phyloP scores from a whole-genome alignment of 2,113 vertebrate species.

The Myxocyprinus asiaticus region DNA sequence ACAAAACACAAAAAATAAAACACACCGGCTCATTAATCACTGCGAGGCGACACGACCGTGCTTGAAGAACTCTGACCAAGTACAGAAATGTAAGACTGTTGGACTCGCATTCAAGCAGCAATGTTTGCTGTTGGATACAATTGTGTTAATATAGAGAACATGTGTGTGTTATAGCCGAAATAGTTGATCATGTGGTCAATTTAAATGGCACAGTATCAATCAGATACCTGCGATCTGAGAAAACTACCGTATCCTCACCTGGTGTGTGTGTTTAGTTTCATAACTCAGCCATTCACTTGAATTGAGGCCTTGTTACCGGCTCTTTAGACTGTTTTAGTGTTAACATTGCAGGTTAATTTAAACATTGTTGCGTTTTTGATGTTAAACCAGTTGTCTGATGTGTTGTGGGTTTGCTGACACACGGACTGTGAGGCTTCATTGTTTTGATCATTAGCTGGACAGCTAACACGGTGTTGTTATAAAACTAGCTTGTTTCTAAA shows the following conservation, averaged over 20 bases:
- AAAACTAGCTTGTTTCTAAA: constrained; percentile 13
- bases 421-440: constrained; percentile 30
- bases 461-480: background rate
- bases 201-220: background rate
- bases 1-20: constrained; percentile 17
- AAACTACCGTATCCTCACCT: background rate
- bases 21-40: constrained; percentile 14
- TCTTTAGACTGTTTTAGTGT: background rate
- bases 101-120: background rate
- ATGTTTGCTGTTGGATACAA: background rate
- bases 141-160: background rate
- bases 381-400: background rate
- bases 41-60: constrained; percentile 36
- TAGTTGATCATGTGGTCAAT: background rate
- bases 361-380: background rate
- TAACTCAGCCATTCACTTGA: background rate
- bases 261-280: background rate
- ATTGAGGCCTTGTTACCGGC: background rate
- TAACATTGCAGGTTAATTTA: background rate
- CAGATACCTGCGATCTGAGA: background rate
- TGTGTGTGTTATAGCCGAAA: background rate
- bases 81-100: constrained; percentile 51
- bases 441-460: constrained; percentile 36
- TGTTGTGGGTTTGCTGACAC: background rate
- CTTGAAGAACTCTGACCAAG: constrained; percentile 43